Base-by-base conservation (phyloP, 2,888 invertebrate species). In the Antheraea yamamai region DNA sequence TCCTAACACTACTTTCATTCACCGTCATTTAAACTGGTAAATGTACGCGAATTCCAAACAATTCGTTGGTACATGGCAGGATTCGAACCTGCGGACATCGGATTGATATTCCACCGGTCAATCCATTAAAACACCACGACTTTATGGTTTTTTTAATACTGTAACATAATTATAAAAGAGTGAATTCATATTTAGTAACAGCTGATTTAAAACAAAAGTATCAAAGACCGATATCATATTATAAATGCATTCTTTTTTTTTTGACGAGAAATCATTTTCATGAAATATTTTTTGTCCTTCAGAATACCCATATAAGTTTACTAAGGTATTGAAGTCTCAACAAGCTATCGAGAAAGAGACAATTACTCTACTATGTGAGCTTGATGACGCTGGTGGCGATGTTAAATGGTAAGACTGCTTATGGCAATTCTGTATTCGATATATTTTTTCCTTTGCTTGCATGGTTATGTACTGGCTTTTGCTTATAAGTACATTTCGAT, bases 281-380 rank as follows among this genome's bases (percentile, higher is more conserved):
- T 14, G 20, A 55, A 26, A 8, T 4, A 7, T 35, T 64, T 47
- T 14, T 75, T 23, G 10, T 72, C 83, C 93, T 93, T 52, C 94
- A 97, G 99, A 99, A 93, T 98, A 98, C 89, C 98, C 98, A 30
- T 98, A 98, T 92, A 98, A 98, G 89, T 98, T 98, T 95, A 99
- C 97, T 73, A 99, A 99, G 91, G 98, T 98, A 23, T 96, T 99
- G 74, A 99, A 99, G 89, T 98, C 98, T 78, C 97, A 98, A 89
- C 98, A 99, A 85, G 97, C 98, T 75, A 96, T 97, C 75, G 99
- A 99, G 91, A 98, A 99, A 87, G 99, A 99, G 82, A 98, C 98
- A 26, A 97, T 99, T 47, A 98, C 98, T 0, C 95, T 99, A 77
- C 96, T 98, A 77, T 99, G 99, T 89, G 99, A 99, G 92, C 96